These are phyloP conservation scores for Polydrusus cervinus DNA, from an alignment of 2,888 invertebrate species.

Conservation along the genomic window DNA sequence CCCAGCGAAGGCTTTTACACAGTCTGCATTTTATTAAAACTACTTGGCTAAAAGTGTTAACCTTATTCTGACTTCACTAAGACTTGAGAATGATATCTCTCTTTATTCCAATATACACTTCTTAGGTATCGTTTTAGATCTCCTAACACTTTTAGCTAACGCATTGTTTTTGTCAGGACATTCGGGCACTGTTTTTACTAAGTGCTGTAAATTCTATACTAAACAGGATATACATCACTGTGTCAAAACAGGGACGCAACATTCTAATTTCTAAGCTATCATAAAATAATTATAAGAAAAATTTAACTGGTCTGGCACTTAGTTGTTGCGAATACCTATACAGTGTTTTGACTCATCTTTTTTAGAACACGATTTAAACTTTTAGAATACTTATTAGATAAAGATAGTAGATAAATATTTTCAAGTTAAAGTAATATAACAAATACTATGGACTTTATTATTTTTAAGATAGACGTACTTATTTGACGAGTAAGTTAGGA, in stretches of 20 bases:
- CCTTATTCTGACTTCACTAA: too few relatives aligned
- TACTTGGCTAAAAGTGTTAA: too few relatives aligned
- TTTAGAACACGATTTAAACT: conserved; percentile 1
- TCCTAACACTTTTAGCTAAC: too few relatives aligned
- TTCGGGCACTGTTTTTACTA: too few relatives aligned
- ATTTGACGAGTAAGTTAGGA: conserved; percentile 15
- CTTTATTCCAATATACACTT: too few relatives aligned
- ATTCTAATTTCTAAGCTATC: background rate
- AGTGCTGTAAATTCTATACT: too few relatives aligned
- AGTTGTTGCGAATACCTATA: background rate
- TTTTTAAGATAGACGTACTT: conserved; percentile 20
- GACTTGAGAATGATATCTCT: too few relatives aligned
- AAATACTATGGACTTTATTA: background rate
- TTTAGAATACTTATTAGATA: conserved; percentile 15
- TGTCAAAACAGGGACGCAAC: background rate
- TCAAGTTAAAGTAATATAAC: background rate
- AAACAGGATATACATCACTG: too few relatives aligned
- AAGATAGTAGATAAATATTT: conserved; percentile 24
- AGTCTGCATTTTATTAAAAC: background rate
- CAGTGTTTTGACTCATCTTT: conserved; percentile 6
- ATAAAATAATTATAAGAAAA: background rate
- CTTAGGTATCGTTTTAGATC: too few relatives aligned
- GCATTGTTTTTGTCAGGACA: too few relatives aligned
- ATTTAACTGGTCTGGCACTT: background rate
- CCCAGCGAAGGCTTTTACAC: background rate